Evolutionary conservation across 1,140 invertebrate genomes (phyloP).

Genomic region (Tetramorium parvispinum): DNA sequence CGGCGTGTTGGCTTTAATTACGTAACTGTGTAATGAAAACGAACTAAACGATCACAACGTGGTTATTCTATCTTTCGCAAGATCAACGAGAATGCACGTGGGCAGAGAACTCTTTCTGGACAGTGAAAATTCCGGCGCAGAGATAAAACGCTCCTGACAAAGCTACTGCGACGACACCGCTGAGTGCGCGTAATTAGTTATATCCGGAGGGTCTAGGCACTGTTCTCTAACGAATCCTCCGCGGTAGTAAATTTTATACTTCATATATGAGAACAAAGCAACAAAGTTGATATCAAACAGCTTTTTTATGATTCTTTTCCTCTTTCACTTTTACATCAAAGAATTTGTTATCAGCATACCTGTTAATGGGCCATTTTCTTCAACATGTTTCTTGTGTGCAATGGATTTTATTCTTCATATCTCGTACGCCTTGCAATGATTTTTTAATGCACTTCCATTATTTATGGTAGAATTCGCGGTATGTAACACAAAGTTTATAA

Average conservation of each 20-base stretch:
- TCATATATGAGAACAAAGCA: conserved; percentile 67
- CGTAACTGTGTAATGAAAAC: conserved; percentile 29
- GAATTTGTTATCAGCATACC: conserved; percentile 57
- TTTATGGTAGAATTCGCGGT: not conserved
- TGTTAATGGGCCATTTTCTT: conserved; percentile 12
- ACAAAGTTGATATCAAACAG: conserved; percentile 73
- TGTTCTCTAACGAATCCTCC: conserved; percentile 61
- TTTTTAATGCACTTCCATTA: not conserved
- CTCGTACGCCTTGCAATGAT: not conserved
- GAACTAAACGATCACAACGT: conserved; percentile 48
- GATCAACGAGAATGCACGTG: conserved; percentile 32
- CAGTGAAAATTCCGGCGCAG: conserved; percentile 62
- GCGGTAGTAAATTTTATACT: conserved; percentile 74
- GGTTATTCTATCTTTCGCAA: conserved; percentile 58
- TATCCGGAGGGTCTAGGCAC: conserved; percentile 69
- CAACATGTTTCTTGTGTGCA: conserved; percentile 8
- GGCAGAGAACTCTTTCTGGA: conserved; percentile 50
- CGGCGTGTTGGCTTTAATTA: conserved; percentile 23
- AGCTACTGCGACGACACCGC: conserved; percentile 67
- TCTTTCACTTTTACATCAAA: conserved; percentile 66
- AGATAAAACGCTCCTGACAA: conserved; percentile 71
- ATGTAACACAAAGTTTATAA: not conserved
- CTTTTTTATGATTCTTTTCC: conserved; percentile 69
- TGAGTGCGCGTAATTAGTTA: conserved; percentile 76
- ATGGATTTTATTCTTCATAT: conserved; percentile 53